Base-by-base conservation (phyloP, 2,888 invertebrate species). In the Caradrina kadenii region DNA sequence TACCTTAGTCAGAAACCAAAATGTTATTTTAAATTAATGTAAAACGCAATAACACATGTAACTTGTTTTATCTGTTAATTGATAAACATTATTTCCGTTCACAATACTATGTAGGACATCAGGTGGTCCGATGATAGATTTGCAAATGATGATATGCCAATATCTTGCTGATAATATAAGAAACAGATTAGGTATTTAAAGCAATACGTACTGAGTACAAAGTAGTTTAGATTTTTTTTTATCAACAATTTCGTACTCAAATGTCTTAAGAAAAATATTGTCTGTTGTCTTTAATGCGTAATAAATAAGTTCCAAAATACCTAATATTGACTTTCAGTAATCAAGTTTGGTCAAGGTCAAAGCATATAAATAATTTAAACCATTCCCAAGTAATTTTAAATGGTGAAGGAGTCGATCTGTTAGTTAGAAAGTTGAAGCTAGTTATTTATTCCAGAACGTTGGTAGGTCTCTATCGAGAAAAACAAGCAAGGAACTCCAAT, bases 81-180 rank as follows among this genome's bases (percentile, higher is more conserved):
- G 66, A 77, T 76, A 61, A 71, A 56, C 7, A 61, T 19, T 49
- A n/a, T 66, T 62, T 62, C 22, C 39, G 54, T 42, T 15, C 19
- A 52, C 1, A 55, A 13, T n/a, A 55, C 13, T 53, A 76, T 66
- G 52, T 53, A 35, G 52, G 42, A 48, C 42, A 66, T 63, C 52
- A 66, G 59, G 63, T 76, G 63, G 60, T 56, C 50, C 49, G 72
- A 72, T 69, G 48, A 62, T 59, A 59, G 35, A 61, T 62, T 64
- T 55, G 58, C 10, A 42, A 70, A 49, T 26, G 10, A 42, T 55
- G 52, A 76, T 71, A 70, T 19, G 45, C 13, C 11, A 48, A 70
- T 50, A 53, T 59, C 15, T 22, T 55, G 26, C n/a, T 60, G 72
- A 63, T 76, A 50, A 65, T 65, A 50, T 52, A 54, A 35, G 7